A percentile compares a stretch with the other conserved stretches of the same genome.
phyloP scores from a whole-genome alignment of 2,888 invertebrate genomes.

The Heliconius cydno region DNA sequence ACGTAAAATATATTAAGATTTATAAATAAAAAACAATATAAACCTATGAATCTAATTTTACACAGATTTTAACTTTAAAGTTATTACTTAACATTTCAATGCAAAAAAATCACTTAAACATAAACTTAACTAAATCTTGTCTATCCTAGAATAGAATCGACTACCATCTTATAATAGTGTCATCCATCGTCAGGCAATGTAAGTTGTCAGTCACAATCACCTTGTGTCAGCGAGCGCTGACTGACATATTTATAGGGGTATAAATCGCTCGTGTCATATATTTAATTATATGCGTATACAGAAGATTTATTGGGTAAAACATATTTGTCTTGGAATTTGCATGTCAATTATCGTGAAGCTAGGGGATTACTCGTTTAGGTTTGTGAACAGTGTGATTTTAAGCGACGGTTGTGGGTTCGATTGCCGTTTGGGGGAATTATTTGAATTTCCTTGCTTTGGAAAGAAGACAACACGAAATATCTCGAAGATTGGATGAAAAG shows the following conservation, averaged over 20 bases:
- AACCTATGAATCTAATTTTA: no score
- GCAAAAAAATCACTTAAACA: neutral
- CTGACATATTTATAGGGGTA: slow-evolving; percentile 69
- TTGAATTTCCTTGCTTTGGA: neutral
- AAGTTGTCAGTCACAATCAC: slow-evolving; percentile 37
- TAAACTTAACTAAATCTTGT: neutral
- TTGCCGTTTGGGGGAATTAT: neutral
- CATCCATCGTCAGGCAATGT: slow-evolving; percentile 26
- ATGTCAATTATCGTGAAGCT: slow-evolving; percentile 22
- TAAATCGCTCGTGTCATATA: slow-evolving; percentile 71
- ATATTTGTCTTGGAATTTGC: slow-evolving; percentile 31
- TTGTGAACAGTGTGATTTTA: neutral
- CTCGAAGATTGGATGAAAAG: neutral
- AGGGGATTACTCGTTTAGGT: neutral
- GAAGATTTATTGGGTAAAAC: slow-evolving; percentile 31
- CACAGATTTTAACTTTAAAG: no score
- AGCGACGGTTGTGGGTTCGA: neutral
- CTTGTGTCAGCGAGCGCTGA: slow-evolving; percentile 38
- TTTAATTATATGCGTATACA: slow-evolving; percentile 65
- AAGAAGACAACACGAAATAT: neutral
- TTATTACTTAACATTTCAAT: no score
- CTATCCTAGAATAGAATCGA: slow-evolving; percentile 2
- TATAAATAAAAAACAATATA: no score
- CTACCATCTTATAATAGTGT: slow-evolving; percentile 6
- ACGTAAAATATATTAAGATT: no score